Base-by-base conservation (phyloP, 53 echinoderm and acorn worm species). In the Henricia sp. region DNA sequence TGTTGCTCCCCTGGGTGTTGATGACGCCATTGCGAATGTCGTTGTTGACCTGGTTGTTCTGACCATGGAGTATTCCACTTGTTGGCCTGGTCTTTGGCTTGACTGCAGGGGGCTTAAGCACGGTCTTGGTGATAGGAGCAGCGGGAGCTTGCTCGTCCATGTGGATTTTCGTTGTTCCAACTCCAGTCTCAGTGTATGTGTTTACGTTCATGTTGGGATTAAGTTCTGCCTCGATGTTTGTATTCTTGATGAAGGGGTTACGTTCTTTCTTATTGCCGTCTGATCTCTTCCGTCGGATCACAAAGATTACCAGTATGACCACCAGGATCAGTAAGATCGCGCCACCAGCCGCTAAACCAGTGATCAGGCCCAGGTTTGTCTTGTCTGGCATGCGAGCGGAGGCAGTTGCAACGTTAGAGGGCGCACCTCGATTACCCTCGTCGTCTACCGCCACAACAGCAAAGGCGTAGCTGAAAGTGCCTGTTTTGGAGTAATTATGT, bases 371-470 rank as follows among this genome's bases (percentile, higher is more conserved):
- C 25, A 71, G 30, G 16, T 42, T 23, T 3, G 35, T 2, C 3
- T 11, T 34, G 13, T 37, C n/a, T 30, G 51, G 67, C 57, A 74
- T 44, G 40, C 76, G 66, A 27, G 89, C 86, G 0, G 87, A 87
- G 14, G 84, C 68, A 1, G 93, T 62, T 21, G 89, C 92, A 33
- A 96, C 56, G 80, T 96, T 96, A 13, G 96, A 96, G 4, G 88
- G 88, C 50, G 90, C 90, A 25, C 91, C 77, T 8, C 48, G 82
- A 42, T 96, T 96, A 36, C 52, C 86, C 10, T 70, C 90, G 35
- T 96, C 94, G 42, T 96, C 96, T 17, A 92, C 76, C 5, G 96
- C 94, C 26, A 92, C 71, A 52, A 96, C 90, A 16, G 88, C 89
- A 66, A 96, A 94, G 20, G 82, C 67, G 27, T 87, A 85, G 33